Base-by-base conservation (phyloP, 2,113 vertebrate genomes). In the Upupa epops region DNA sequence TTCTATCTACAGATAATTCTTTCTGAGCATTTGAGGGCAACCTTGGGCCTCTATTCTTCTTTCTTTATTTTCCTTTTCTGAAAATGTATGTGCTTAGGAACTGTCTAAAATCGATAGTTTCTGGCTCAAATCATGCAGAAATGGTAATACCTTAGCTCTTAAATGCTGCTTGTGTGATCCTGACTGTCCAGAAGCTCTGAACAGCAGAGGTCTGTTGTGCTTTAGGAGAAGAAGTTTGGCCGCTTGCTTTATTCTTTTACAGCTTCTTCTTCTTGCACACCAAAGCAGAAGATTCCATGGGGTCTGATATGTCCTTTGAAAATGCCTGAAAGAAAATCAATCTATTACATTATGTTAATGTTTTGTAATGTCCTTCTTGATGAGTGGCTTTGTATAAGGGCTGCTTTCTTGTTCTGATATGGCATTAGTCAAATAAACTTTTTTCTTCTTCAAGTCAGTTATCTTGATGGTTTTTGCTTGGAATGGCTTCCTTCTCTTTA, bases 261-360 rank as follows among this genome's bases (percentile, higher is more conserved):
- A 92, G 82, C 93, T 96, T 90, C 40, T 42, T 86, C 96, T 93
- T 84, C 92, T 92, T 94, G 92, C 93, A 96, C 95, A 95, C 66
- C 49, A 81, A 42, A 94, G 24, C 83, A 91, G 93, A 96, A 95
- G 90, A 93, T 63, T 59, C 14, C 92, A 82, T 96, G 84, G 94
- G 40, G 93, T 97, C 97, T 97, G 92, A 95, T 66, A 79, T 25
- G 96, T 96, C 96, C 96, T 97, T 97, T 97, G 97, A 98, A 94
- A 97, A 97, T 97, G 97, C 96, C 95, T 96, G 94, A 96, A 97
- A 97, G 97, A 96, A 96, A 96, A 86, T 32, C 59, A 76, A 93
- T 92, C 91, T 95, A 52, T 88, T 97, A 96, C 97, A 97, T 98
- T 98, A 97, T 96, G 97, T 97, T 98, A 97, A 97, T 98, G 97